phyloP scores from a whole-genome alignment of 2,888 invertebrate species.

The Rotaria socialis region DNA sequence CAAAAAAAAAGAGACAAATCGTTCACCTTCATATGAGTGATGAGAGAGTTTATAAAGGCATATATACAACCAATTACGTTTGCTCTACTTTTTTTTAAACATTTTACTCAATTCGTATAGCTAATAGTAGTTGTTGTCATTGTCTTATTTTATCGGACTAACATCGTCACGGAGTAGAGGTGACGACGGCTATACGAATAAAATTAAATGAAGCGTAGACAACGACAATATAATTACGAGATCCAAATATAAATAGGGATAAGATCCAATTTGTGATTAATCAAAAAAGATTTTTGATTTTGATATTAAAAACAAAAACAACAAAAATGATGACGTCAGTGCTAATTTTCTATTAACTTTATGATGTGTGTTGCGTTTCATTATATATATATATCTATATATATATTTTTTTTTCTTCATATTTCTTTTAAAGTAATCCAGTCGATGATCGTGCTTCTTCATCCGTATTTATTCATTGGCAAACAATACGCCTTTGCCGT shows the following conservation, averaged over 20 bases:
- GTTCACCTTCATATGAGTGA: slow-evolving; percentile 14
- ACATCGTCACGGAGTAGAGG: background rate
- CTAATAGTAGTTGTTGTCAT: background rate
- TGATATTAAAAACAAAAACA: background rate
- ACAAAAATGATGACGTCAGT: background rate
- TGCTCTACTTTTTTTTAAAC: background rate
- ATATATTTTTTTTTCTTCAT: background rate
- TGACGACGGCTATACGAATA: background rate
- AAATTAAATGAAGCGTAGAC: background rate
- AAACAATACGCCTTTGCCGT: background rate
- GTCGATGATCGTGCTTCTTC: background rate
- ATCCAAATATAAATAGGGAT: background rate
- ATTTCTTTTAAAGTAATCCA: background rate
- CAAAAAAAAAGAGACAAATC: slow-evolving; percentile 5
- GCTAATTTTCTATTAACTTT: background rate
- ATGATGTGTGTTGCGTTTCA: no score
- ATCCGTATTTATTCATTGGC: background rate
- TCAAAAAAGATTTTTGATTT: background rate
- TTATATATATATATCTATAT: no score
- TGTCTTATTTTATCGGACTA: background rate
- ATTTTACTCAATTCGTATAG: background rate
- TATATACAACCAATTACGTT: slow-evolving; percentile 13
- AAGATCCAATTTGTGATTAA: background rate
- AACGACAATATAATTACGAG: background rate
- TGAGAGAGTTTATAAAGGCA: background rate